Conservation (phyloP, 2,797 vertebrate genomes). For the Ficedula albicollis region DNA sequence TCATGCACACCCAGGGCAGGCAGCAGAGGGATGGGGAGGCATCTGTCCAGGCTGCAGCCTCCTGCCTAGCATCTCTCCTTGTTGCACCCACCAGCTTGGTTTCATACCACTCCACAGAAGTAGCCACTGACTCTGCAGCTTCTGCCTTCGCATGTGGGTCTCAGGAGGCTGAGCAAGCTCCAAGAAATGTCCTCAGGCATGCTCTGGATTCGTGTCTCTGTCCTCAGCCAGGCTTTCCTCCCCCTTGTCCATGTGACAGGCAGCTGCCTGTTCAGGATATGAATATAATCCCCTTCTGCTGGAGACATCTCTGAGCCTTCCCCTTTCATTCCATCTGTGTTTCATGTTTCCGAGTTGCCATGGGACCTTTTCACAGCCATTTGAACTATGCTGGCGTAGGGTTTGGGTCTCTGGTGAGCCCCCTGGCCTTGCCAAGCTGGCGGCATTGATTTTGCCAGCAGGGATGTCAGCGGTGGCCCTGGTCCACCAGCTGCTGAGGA, state of each 20-base stretch:
- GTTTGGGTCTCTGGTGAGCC: neutral
- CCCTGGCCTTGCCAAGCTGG: neutral
- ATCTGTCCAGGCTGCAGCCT: neutral
- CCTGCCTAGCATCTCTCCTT: neutral
- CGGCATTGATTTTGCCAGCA: neutral
- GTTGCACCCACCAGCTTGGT: neutral
- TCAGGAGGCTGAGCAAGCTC: neutral
- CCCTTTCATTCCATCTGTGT: neutral
- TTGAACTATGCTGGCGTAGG: neutral
- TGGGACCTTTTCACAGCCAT: neutral
- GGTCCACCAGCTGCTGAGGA: neutral
- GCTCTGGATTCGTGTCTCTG: neutral
- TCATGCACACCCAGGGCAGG: neutral
- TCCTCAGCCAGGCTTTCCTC: neutral
- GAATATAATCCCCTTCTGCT: neutral
- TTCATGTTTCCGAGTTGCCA: neutral
- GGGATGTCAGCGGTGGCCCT: neutral
- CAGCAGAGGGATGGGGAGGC: neutral
- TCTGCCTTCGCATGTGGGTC: neutral
- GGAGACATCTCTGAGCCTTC: neutral
- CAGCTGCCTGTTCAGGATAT: neutral
- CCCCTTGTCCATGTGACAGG: neutral
- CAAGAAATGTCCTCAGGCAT: neutral
- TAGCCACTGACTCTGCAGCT: neutral
- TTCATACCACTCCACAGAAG: neutral